phyloP scores from a whole-genome alignment of 2,797 vertebrate species.

The Chelonia mydas region DNA sequence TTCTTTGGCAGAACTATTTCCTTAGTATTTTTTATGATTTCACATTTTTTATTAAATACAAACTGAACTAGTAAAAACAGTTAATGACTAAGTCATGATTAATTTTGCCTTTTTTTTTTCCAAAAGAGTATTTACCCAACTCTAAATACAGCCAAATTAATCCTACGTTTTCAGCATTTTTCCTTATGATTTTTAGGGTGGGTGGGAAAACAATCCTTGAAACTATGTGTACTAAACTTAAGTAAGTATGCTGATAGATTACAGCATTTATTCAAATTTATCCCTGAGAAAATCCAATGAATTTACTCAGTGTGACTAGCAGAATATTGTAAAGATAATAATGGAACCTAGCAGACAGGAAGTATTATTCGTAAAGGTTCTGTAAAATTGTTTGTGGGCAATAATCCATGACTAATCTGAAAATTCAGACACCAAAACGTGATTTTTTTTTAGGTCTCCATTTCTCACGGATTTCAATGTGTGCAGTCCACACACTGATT shows the following conservation, averaged over 20 bases:
- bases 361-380: conserved; percentile 27
- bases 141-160: conserved; percentile 40
- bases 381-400: conserved; percentile 43
- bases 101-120: not conserved
- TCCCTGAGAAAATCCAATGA: conserved; percentile 39
- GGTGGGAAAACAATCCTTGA: not conserved
- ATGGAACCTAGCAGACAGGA: conserved; percentile 41
- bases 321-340: conserved; percentile 55
- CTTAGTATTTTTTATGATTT: not conserved
- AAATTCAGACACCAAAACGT: conserved; percentile 26
- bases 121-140: not conserved
- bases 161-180: conserved; percentile 22
- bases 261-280: conserved; percentile 13
- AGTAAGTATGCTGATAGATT: not conserved
- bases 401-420: conserved; percentile 57
- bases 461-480: conserved; percentile 15
- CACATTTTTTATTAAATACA: not conserved
- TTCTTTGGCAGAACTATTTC: not conserved
- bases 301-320: conserved; percentile 44
- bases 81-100: conserved; percentile 15
- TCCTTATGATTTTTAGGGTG: not conserved
- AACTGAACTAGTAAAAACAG: not conserved
- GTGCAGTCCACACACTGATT: not conserved
- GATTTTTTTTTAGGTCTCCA: not conserved
- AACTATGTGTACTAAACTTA: conserved; percentile 17